Conservation (phyloP, 35 echinoderm and acorn worm genomes). For the Apostichopus japonicus region DNA sequence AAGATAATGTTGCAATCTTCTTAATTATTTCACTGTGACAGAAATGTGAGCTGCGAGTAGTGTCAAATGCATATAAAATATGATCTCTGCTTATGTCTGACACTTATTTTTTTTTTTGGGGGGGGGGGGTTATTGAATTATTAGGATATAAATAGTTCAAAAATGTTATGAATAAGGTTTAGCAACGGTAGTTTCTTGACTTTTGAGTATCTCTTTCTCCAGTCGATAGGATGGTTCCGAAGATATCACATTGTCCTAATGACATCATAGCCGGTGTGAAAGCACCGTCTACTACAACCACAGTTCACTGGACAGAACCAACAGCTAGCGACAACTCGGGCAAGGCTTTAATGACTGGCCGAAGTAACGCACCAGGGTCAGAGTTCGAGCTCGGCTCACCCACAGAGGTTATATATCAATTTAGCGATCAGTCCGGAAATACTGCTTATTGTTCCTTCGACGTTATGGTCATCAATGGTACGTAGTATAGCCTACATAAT, state of each 20-base stretch:
- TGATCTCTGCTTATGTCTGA: no score
- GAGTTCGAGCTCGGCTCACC: conserved; percentile 38
- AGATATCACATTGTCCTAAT: conserved; percentile 45
- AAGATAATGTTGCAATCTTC: no score
- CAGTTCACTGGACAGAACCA: conserved; percentile 44
- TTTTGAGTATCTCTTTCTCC: not conserved
- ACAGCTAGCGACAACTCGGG: conserved; percentile 63
- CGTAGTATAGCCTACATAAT: not conserved
- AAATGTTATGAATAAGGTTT: no score
- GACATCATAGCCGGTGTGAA: conserved; percentile 47
- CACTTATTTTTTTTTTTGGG: no score
- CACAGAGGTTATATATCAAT: conserved; percentile 51
- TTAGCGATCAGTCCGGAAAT: conserved; percentile 51
- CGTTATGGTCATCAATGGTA: conserved; percentile 61
- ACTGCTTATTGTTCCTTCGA: conserved; percentile 63
- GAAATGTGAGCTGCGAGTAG: no score
- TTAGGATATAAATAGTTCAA: no score
- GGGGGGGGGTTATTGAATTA: no score
- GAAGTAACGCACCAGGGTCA: conserved; percentile 25
- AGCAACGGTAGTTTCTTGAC: no score
- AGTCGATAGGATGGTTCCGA: conserved; percentile 59
- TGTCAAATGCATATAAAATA: no score
- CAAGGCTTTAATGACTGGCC: conserved; percentile 23
- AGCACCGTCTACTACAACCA: conserved; percentile 44
- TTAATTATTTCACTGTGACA: no score